phyloP scores from a whole-genome alignment of 2,113 vertebrate genomes.

The Phoenicopterus ruber region DNA sequence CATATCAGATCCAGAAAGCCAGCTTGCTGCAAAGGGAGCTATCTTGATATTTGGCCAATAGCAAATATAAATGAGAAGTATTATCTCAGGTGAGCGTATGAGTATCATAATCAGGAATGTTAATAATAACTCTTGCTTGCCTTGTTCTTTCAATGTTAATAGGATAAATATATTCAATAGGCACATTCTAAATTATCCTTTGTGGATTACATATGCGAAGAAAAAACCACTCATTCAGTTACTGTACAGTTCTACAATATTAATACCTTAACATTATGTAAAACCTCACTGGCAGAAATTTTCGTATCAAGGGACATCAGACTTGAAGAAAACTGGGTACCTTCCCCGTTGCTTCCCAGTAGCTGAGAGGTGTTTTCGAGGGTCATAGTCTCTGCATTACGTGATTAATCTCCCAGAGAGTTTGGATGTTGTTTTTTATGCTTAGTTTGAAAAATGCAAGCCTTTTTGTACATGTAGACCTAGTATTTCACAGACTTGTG shows the following conservation, averaged over 20 bases:
- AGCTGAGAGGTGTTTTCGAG: neutral
- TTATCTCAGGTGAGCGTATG: neutral
- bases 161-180: neutral
- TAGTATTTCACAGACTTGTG: neutral
- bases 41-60: neutral
- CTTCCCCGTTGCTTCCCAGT: neutral
- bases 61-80: neutral
- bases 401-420: neutral
- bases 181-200: neutral
- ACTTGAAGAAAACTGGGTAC: neutral
- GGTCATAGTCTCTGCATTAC: neutral
- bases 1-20: neutral
- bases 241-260: neutral
- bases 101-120: neutral
- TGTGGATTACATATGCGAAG: neutral
- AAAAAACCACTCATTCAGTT: neutral
- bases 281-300: neutral
- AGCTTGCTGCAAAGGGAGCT: neutral
- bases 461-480: neutral
- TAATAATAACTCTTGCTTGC: neutral
- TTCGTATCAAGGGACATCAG: neutral
- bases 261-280: neutral
- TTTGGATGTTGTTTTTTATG: neutral
- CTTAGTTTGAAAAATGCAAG: neutral
- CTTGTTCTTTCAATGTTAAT: neutral